Percentiles rank a stretch among this genome's conserved stretches.
Conservation (phyloP, 1,140 invertebrate species). For the Drosophila repletoides region DNA sequence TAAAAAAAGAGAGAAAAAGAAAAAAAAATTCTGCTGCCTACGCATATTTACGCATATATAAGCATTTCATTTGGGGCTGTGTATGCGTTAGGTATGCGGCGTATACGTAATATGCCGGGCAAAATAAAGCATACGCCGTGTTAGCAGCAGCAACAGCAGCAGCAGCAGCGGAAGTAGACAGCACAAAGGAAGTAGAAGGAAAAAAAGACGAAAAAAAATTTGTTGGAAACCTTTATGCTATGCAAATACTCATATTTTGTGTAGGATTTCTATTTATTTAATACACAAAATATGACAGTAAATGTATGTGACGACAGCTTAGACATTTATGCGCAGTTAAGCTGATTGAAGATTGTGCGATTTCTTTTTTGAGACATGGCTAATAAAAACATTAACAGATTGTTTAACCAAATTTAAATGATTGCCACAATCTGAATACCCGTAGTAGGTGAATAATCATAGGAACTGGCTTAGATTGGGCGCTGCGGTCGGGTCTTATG, state of each 20-base stretch:
- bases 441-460: no score
- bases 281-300: constrained; percentile 57
- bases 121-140: constrained; percentile 69
- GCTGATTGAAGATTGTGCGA: constrained; percentile 69
- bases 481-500: no score
- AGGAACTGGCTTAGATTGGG: no score
- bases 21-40: constrained; percentile 44
- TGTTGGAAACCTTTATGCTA: constrained; percentile 51
- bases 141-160: constrained; percentile 13
- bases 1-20: constrained; percentile 4
- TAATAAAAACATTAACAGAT: constrained; percentile 26
- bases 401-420: no score
- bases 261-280: constrained; percentile 60
- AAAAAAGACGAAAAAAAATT: constrained; percentile 12
- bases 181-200: constrained; percentile 29
- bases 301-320: constrained; percentile 76
- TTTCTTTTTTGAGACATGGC: constrained; percentile 39
- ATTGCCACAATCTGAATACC: not conserved
- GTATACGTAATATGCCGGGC: constrained; percentile 68
- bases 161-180: constrained; percentile 57
- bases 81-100: constrained; percentile 33
- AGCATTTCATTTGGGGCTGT: constrained; percentile 4
- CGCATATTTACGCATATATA: constrained; percentile 53
- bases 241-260: constrained; percentile 52
- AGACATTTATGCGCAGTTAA: constrained; percentile 77